A percentile compares a stretch with the other conserved stretches of the same genome.
Conservation (phyloP, 2,888 invertebrate genomes). For the Philereme vetulata region DNA sequence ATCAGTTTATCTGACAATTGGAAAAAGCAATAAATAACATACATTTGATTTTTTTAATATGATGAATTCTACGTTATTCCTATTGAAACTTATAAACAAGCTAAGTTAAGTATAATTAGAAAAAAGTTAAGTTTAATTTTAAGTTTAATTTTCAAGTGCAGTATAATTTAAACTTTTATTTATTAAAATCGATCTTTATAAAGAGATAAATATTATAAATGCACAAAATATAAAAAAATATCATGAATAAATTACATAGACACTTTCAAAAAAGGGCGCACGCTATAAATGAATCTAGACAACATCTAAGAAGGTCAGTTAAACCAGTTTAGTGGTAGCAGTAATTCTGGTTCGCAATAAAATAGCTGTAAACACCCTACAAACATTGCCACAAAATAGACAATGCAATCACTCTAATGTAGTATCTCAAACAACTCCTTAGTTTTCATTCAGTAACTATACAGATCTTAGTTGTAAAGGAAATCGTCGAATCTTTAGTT, state of each 20-base stretch:
- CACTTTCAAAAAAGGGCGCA: neutral
- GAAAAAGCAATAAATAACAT: conserved; percentile 18
- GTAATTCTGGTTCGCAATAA: conserved; percentile 18
- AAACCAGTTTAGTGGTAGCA: neutral
- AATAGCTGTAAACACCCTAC: conserved; percentile 20
- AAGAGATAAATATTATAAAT: no score
- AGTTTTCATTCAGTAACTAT: neutral
- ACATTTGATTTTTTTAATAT: neutral
- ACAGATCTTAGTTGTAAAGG: no score
- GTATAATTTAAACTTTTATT: no score
- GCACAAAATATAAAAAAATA: no score
- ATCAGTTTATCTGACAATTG: conserved; percentile 10
- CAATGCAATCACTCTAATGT: conserved; percentile 4
- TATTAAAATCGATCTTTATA: no score
- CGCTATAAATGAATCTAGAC: neutral
- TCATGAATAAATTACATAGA: neutral
- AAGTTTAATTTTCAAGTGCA: no score
- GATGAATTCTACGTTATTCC: no score
- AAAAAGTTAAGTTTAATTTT: no score
- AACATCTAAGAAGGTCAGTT: neutral
- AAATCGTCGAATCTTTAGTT: no score
- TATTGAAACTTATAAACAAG: no score
- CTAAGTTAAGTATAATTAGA: no score
- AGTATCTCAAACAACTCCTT: neutral
- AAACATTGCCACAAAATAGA: neutral